Conservation (phyloP, 2,888 invertebrate species). For the Phlogophora meticulosa region DNA sequence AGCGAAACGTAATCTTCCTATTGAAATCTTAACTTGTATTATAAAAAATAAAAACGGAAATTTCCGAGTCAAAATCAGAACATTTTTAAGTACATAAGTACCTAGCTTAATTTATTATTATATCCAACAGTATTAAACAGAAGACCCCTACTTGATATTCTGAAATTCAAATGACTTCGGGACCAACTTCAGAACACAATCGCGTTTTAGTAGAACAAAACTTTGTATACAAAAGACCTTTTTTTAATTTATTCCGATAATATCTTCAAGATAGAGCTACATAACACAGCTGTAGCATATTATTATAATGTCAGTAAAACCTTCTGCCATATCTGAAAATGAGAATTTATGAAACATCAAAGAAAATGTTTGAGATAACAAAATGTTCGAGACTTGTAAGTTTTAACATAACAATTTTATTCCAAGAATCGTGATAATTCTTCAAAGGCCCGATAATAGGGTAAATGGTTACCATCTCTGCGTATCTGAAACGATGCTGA, state of each 20-base stretch:
- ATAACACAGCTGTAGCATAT: conserved; percentile 38
- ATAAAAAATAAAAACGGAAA: too few relatives aligned
- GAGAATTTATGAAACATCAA: conserved; percentile 44
- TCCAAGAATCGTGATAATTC: conserved; percentile 62
- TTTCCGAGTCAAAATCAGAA: conserved; percentile 5
- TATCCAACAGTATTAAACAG: conserved; percentile 68
- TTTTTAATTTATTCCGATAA: conserved; percentile 75
- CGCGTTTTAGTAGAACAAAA: conserved; percentile 79
- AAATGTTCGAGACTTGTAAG: conserved; percentile 55
- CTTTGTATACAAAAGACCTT: conserved; percentile 80
- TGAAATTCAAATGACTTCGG: conserved; percentile 87
- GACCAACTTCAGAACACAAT: conserved; percentile 83
- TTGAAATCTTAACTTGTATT: too few relatives aligned
- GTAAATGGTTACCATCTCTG: conserved; percentile 63
- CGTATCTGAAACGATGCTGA: conserved; percentile 65
- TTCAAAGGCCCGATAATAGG: conserved; percentile 64
- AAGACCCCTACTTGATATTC: conserved; percentile 83
- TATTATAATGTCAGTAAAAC: conserved; percentile 32
- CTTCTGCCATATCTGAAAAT: conserved; percentile 26
- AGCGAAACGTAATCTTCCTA: too few relatives aligned
- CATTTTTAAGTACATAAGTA: conserved; percentile 38
- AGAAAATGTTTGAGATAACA: conserved; percentile 56
- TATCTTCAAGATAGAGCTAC: conserved; percentile 55
- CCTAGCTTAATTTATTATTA: conserved; percentile 67
- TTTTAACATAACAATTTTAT: conserved; percentile 60